Percentiles rank a stretch among this genome's conserved stretches.
phyloP scores from a whole-genome alignment of 2,113 vertebrate genomes.

The Leucosticte australis region DNA sequence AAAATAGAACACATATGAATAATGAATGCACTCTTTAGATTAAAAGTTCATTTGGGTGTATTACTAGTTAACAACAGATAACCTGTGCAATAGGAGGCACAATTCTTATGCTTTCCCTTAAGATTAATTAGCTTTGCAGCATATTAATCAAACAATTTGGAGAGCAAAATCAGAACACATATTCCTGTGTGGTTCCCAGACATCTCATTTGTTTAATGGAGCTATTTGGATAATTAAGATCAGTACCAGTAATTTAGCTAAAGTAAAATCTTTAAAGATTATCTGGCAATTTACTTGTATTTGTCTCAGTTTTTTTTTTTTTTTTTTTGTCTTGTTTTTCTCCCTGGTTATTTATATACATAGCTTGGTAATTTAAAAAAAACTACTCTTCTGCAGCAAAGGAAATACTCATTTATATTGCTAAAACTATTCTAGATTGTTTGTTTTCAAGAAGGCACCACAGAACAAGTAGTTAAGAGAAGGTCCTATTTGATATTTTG shows the following conservation, averaged over 20 bases:
- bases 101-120: not conserved
- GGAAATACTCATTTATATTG: not conserved
- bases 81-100: not conserved
- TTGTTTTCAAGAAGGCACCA: not conserved
- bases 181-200: constrained; percentile 4
- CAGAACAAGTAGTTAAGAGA: not conserved
- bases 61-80: not conserved
- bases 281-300: constrained; percentile 2
- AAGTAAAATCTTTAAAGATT: constrained; percentile 30
- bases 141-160: constrained; percentile 21
- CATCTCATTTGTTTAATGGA: constrained; percentile 48
- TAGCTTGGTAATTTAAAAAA: not conserved
- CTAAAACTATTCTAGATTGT: not conserved
- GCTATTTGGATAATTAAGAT: constrained; percentile 52
- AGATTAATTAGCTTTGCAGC: constrained; percentile 38
- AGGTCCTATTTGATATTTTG: not conserved
- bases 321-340: not conserved
- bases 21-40: not conserved
- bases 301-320: not conserved
- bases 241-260: constrained; percentile 15
- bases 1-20: not conserved
- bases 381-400: not conserved
- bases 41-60: not conserved
- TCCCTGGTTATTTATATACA: not conserved
- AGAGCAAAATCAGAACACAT: not conserved